Conservation (phyloP, 23 tunicate species). For the Styela plicata region DNA sequence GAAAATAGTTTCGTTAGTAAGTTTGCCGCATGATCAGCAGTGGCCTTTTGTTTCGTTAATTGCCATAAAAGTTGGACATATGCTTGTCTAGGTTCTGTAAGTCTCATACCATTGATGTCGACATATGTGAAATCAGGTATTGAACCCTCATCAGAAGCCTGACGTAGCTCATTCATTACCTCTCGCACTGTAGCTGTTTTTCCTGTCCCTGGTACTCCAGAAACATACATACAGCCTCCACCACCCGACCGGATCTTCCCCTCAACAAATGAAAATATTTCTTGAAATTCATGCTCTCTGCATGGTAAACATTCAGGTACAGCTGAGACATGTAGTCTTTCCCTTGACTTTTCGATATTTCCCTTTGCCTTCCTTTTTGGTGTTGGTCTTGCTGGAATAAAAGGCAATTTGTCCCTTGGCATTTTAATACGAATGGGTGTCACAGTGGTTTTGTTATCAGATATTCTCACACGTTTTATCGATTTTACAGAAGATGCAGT, state of each 20-base stretch:
- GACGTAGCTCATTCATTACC: conserved; percentile 55
- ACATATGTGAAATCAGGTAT: conserved; percentile 65
- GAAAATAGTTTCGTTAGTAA: conserved; percentile 64
- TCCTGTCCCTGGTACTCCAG: conserved; percentile 98
- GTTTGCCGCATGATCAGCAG: conserved; percentile 91
- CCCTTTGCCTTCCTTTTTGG: conserved; percentile 34
- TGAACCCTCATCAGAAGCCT: conserved; percentile 47
- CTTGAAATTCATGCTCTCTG: conserved; percentile 80
- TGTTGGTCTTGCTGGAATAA: conserved; percentile 48
- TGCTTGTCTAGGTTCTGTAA: conserved; percentile 92
- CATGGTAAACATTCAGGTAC: conserved; percentile 96
- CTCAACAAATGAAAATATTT: conserved; percentile 81
- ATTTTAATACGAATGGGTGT: conserved; percentile 27
- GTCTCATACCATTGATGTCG: conserved; percentile 94
- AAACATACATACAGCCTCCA: conserved; percentile 95
- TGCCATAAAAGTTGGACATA: conserved; percentile 72
- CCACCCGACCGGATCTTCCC: conserved; percentile 74
- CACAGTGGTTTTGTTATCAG: conserved; percentile 1
- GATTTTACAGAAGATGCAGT: background rate
- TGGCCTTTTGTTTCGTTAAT: conserved; percentile 65
- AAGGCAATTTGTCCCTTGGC: conserved; percentile 30
- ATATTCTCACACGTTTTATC: background rate
- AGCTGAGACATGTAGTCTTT: conserved; percentile 75
- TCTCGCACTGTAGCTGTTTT: conserved; percentile 98
- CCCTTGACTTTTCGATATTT: conserved; percentile 55